Evolutionary conservation across 2,888 invertebrate species (phyloP).

Genomic region (Folsomia candida): DNA sequence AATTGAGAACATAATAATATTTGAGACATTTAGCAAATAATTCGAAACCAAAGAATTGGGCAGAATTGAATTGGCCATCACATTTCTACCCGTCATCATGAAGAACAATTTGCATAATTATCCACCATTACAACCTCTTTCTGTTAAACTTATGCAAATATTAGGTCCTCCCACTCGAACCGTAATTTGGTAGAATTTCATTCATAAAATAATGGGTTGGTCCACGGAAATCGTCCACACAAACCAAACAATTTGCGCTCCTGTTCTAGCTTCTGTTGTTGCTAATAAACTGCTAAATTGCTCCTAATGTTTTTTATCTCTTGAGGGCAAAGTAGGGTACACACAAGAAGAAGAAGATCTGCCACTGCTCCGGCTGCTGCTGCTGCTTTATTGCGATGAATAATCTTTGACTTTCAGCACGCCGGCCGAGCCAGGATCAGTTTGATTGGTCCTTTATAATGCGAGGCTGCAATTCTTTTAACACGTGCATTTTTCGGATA

Average conservation of each 20-base stretch:
- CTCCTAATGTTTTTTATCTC: neutral
- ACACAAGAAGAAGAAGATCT: neutral
- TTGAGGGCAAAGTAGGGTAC: no score
- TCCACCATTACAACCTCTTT: neutral
- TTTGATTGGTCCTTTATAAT: neutral
- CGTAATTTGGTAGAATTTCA: neutral
- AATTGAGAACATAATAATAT: no score
- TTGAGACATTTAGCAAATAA: no score
- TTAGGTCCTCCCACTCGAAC: neutral
- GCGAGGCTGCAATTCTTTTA: neutral
- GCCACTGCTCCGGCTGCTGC: neutral
- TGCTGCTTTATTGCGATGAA: neutral
- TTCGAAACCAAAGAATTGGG: no score
- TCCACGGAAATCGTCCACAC: neutral
- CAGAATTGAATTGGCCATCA: no score
- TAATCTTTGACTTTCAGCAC: no score
- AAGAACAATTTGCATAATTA: neutral
- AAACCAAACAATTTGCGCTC: neutral
- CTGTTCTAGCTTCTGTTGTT: neutral
- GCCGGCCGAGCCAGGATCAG: no score
- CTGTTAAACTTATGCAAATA: neutral
- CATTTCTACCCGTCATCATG: no score
- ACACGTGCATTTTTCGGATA: neutral
- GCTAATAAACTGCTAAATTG: neutral
- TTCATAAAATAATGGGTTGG: neutral